phyloP scores from a whole-genome alignment of 2,797 vertebrate species.

The Xiphophorus birchmanni region DNA sequence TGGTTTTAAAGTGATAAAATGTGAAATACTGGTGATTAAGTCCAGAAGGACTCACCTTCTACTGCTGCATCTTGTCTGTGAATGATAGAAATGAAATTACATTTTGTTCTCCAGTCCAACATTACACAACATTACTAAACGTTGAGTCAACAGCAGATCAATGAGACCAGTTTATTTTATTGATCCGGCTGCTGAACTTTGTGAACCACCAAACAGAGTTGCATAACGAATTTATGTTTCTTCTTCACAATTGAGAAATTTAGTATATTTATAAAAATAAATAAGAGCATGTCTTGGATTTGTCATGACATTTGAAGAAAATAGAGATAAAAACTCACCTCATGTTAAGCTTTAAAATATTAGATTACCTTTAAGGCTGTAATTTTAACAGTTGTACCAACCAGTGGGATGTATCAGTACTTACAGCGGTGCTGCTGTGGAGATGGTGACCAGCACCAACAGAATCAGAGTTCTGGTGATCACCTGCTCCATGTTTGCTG shows the following conservation, averaged over 20 bases:
- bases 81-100: slow-evolving; percentile 26
- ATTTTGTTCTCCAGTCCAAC: background rate
- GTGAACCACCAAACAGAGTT: slow-evolving; percentile 33
- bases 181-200: slow-evolving; percentile 58
- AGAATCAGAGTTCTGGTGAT: slow-evolving; percentile 58
- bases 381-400: background rate
- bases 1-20: background rate
- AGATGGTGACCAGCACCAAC: slow-evolving; percentile 52
- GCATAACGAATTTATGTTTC: slow-evolving; percentile 19
- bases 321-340: background rate
- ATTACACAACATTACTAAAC: background rate
- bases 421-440: slow-evolving; percentile 68
- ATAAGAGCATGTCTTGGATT: background rate
- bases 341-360: background rate
- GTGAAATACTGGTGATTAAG: background rate
- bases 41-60: slow-evolving; percentile 42
- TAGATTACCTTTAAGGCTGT: background rate
- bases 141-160: slow-evolving; percentile 17
- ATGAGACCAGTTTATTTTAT: slow-evolving; percentile 44
- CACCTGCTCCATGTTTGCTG: slow-evolving; percentile 68
- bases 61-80: slow-evolving; percentile 50
- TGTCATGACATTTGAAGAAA: background rate
- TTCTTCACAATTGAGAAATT: background rate
- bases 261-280: background rate
- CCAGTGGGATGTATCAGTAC: slow-evolving; percentile 47